These are phyloP conservation scores for Pangasius krempfi DNA, from an alignment of 2,797 vertebrate genomes.

Conservation along the genomic window DNA sequence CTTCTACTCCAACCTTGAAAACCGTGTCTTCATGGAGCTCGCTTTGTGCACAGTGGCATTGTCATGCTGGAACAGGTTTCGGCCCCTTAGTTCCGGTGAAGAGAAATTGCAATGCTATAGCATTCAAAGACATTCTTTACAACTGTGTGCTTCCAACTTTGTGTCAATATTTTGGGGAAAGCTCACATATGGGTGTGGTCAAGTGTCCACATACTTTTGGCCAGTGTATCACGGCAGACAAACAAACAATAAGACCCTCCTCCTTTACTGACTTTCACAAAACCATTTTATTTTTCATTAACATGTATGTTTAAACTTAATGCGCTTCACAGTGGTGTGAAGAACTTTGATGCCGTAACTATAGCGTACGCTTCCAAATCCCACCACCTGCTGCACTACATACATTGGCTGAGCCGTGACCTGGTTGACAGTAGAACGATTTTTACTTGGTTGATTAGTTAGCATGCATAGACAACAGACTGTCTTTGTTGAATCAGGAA, in stretches of 20 bases:
- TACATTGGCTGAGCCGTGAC: not conserved
- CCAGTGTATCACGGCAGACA: not conserved
- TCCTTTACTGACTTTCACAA: not conserved
- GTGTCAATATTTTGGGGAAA: not conserved
- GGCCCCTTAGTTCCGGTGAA: not conserved
- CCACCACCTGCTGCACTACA: not conserved
- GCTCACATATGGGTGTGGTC: not conserved
- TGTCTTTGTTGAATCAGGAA: not conserved
- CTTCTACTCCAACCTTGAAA: not conserved
- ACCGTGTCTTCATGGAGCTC: not conserved
- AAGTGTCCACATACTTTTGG: not conserved
- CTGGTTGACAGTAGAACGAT: not conserved
- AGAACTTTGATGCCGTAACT: not conserved
- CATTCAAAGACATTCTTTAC: slow-evolving; percentile 14
- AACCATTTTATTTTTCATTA: not conserved
- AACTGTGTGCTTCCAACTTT: not conserved
- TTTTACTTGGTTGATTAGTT: not conserved
- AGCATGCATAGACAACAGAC: not conserved
- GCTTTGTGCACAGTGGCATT: not conserved
- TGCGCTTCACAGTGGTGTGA: not conserved
- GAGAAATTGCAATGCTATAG: not conserved
- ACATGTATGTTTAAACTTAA: not conserved
- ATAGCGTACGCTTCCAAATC: not conserved
- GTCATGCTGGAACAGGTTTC: not conserved
- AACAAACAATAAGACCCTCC: not conserved